Evolutionary conservation across 35 echinoderm and acorn worm species (phyloP).

Genomic region (Eucidaris tribuloides): DNA sequence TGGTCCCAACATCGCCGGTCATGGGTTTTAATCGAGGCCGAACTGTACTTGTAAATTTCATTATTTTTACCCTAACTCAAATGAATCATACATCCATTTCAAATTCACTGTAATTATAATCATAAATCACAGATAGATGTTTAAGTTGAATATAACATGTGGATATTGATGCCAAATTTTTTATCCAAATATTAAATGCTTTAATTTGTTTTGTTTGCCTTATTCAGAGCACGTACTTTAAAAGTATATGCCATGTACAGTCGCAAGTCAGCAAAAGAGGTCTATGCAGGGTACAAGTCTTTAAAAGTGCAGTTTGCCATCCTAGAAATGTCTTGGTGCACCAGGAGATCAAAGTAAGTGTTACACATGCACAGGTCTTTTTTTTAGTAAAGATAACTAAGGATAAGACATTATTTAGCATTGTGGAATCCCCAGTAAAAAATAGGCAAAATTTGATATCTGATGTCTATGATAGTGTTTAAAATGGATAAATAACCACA

Average conservation of each 20-base stretch:
- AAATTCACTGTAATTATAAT: too few relatives aligned
- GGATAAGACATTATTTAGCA: neutral
- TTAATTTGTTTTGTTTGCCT: neutral
- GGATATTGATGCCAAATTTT: too few relatives aligned
- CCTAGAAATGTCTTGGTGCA: conserved; percentile 85
- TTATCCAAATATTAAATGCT: too few relatives aligned
- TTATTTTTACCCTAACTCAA: too few relatives aligned
- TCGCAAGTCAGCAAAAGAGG: conserved; percentile 69
- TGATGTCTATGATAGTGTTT: neutral
- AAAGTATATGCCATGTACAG: conserved; percentile 86
- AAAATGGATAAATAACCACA: neutral
- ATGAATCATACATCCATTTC: too few relatives aligned
- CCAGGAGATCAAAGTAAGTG: conserved; percentile 71
- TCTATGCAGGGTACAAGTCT: conserved; percentile 32
- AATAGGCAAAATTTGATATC: neutral
- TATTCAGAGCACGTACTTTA: conserved; percentile 66
- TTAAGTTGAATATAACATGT: too few relatives aligned
- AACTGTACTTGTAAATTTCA: too few relatives aligned
- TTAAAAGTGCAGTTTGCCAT: conserved; percentile 68
- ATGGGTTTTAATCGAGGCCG: too few relatives aligned
- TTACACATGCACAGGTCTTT: neutral
- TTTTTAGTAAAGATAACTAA: too few relatives aligned
- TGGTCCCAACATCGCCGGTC: too few relatives aligned
- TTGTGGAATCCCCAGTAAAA: neutral
- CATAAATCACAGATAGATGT: too few relatives aligned